Base-by-base conservation (phyloP, 2,113 vertebrate species). In the Clarias batrachus region DNA sequence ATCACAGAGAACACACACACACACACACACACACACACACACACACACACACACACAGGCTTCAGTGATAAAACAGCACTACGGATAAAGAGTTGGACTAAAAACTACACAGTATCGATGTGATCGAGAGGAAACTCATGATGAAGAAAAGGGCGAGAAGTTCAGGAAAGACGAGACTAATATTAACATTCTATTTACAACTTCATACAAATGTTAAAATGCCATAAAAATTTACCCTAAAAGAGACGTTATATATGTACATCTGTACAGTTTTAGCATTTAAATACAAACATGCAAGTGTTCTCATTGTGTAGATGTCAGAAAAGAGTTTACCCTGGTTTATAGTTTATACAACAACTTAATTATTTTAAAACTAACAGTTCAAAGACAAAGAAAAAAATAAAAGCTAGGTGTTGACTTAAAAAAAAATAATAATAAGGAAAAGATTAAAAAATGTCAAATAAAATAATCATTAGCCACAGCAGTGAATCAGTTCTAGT, bases 201-300 rank as follows among this genome's bases (percentile, higher is more conserved):
- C 88, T 84, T 90, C 71, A 94, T 95, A 96, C 92, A 96, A 96
- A 95, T 93, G 92, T 93, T 92, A 92, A 93, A 92, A 91, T 92
- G 92, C 91, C 91, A 91, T 94, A 95, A 91, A 95, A 96, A 95
- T 94, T 91, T 91, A 94, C 93, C 93, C 92, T 94, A 93, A 94
- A 94, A 94, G 94, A 95, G 93, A 94, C 91, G 91, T 92, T 91
- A 89, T 60, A 63, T 94, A 95, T 96, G 92, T 95, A 95, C 95
- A 95, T 94, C 93, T 95, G 88, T 95, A 95, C 94, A 96, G 68
- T 63, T 87, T 48, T 89, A 92, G 91, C 92, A 93, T 94, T 95
- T 95, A 95, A 95, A 95, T 92, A 95, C 92, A 95, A 94, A 95
- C 95, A 95, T 95, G 94, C 95, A 93, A 93, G 92, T 94, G 93